Base-by-base conservation (phyloP, 2,113 vertebrate species). In the Lonchura striata region DNA sequence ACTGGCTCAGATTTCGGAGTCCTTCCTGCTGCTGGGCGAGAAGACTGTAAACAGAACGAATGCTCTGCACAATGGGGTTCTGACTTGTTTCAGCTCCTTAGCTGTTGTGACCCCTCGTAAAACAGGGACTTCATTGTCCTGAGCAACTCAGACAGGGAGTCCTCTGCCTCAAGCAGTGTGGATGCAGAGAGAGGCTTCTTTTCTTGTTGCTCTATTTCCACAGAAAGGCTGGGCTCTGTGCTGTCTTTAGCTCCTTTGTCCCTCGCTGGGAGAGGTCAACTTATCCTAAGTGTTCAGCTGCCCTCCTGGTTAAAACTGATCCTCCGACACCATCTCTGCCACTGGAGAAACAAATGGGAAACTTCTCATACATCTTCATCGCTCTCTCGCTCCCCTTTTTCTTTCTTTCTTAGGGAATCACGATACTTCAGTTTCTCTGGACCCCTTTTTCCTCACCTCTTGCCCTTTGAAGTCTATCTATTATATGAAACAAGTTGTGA, bases 81-180 rank as follows among this genome's bases (percentile, higher is more conserved):
- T 96, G 95, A 97, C 97, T 96, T 93, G 92, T 90, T 97, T 95
- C 95, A 96, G 95, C 87, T 93, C 87, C 97, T 97, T 93, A 74
- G 94, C 86, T 96, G 93, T 95, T 89, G 95, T 96, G 97, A 96
- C 97, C 96, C 95, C 85, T 95, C 44, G 7, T 95, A 70, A 96
- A 97, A 98, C 98, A 98, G 97, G 97, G 96, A 82, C 94, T 92
- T 95, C 95, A 97, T 98, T 98, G 98, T 98, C 97, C 93, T 82
- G 91, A 47, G 78, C 82, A 82, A 18, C 65, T 74, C 85, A 97
- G 89, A 95, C 85, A 78, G 93, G 96, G 97, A 98, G 88, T 97
- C 92, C 95, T 97, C 90, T 90, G 97, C 96, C 96, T 97, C 47
- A n/a, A 97, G 97, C 97, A 97, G 93, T 93, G 96, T 54, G 47